These are phyloP conservation scores for Didymodactylos carnosus DNA, from an alignment of 2,888 invertebrate genomes.

Conservation along the genomic window DNA sequence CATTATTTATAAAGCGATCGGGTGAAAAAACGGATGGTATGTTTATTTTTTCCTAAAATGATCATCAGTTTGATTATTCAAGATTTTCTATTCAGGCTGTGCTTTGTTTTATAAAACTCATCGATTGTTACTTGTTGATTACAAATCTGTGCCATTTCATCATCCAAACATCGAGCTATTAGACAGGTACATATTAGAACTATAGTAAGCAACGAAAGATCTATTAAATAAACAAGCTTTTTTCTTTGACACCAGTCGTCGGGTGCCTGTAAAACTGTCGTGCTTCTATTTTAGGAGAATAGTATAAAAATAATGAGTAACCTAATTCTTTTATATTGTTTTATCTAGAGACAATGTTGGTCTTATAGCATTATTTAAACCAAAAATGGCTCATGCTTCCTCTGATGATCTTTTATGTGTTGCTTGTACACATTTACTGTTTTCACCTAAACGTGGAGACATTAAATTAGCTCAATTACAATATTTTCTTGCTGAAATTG, in stretches of 20 bases:
- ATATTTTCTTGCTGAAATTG: slow-evolving; percentile 61
- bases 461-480: slow-evolving; percentile 69
- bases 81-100: no score
- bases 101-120: background rate
- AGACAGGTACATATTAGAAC: background rate
- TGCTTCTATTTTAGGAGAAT: no score
- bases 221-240: no score
- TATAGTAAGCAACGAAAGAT: no score
- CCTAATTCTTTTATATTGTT: no score
- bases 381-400: slow-evolving; percentile 7
- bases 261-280: no score
- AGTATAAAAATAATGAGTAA: no score
- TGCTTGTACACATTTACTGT: slow-evolving; percentile 79
- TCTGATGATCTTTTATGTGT: slow-evolving; percentile 42
- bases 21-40: background rate
- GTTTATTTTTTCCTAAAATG: background rate
- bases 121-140: background rate
- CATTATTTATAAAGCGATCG: background rate
- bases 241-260: no score
- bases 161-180: background rate
- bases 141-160: background rate
- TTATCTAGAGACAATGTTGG: slow-evolving; percentile 59
- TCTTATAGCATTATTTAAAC: slow-evolving; percentile 50
- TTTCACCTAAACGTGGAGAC: slow-evolving; percentile 69
- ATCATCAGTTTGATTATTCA: no score